Evolutionary conservation across 1,140 invertebrate species (phyloP).

Genomic region (Mycetomoellerius zeteki): DNA sequence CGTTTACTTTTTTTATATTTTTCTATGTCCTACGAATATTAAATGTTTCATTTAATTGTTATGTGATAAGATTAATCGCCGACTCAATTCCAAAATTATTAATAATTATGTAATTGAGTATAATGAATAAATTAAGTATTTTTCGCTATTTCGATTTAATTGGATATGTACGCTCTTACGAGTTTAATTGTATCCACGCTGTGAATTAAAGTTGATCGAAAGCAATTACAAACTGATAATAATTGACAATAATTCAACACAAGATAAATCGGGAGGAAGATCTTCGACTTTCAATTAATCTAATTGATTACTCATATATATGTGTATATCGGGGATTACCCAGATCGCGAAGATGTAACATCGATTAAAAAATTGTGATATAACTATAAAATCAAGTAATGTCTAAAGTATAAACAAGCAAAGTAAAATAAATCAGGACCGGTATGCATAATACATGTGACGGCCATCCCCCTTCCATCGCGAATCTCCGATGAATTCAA

Average conservation of each 20-base stretch:
- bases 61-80: not conserved
- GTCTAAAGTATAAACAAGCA: not conserved
- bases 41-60: slow-evolving; percentile 3
- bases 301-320: not conserved
- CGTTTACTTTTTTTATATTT: not conserved
- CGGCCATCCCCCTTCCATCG: not conserved
- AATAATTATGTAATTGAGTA: not conserved
- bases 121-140: not conserved
- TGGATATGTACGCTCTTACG: not conserved
- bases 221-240: not conserved
- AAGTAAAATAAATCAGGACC: not conserved
- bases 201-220: not conserved
- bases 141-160: not conserved
- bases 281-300: not conserved
- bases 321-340: not conserved
- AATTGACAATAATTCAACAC: slow-evolving; percentile 4
- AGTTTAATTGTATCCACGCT: not conserved
- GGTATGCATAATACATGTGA: slow-evolving; percentile 40
- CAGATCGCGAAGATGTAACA: not conserved
- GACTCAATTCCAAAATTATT: not conserved
- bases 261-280: not conserved
- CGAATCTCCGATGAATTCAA: slow-evolving; percentile 29
- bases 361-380: not conserved
- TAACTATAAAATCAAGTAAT: slow-evolving; percentile 13
- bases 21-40: too few relatives aligned